phyloP scores from a whole-genome alignment of 2,888 invertebrate genomes.

The Stenolophus ochropezus region DNA sequence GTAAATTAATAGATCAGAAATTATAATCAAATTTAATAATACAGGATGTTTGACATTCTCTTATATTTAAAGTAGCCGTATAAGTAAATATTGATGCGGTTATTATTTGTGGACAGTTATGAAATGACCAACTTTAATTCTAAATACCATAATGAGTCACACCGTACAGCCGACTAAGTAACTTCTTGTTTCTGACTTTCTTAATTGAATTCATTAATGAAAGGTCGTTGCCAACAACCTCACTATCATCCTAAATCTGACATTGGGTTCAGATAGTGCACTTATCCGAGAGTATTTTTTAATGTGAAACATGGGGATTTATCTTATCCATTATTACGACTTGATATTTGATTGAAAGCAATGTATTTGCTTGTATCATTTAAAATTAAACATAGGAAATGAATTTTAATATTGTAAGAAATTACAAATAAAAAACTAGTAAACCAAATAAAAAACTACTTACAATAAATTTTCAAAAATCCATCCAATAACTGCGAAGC shows the following conservation, averaged over 20 bases:
- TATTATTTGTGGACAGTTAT: neutral
- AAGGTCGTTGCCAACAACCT: constrained; percentile 49
- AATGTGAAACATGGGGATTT: too few relatives aligned
- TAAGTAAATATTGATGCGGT: neutral
- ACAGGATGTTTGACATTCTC: neutral
- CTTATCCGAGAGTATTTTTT: neutral
- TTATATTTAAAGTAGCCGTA: neutral
- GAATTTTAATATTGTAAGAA: too few relatives aligned
- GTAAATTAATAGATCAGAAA: too few relatives aligned
- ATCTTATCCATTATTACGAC: too few relatives aligned
- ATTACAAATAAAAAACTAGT: too few relatives aligned
- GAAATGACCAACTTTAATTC: neutral
- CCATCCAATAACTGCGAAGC: too few relatives aligned
- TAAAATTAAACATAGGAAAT: too few relatives aligned
- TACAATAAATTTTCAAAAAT: too few relatives aligned
- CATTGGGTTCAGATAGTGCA: neutral
- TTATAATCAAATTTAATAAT: too few relatives aligned
- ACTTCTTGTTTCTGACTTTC: constrained; percentile 11
- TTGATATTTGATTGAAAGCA: too few relatives aligned
- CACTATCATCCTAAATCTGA: constrained; percentile 14
- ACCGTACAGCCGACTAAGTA: neutral
- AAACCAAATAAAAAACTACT: too few relatives aligned
- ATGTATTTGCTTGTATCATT: too few relatives aligned
- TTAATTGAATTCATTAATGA: constrained; percentile 54
- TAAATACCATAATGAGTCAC: constrained; percentile 18